A percentile compares a stretch with the other conserved stretches of the same genome.
Conservation (phyloP, 2,888 invertebrate genomes). For the Eupeodes latifasciatus region DNA sequence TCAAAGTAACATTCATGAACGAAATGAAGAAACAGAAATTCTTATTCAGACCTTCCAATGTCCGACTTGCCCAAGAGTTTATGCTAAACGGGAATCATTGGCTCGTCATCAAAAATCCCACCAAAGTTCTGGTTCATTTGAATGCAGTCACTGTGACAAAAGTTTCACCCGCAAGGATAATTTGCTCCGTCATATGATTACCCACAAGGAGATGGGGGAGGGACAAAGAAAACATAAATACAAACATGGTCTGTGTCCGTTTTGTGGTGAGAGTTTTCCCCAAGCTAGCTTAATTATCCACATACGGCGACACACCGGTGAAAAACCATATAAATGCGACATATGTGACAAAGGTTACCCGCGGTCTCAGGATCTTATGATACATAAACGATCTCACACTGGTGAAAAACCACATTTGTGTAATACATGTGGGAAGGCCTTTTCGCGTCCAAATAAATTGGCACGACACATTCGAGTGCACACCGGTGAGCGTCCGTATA, state of each 20-base stretch:
- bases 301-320: slow-evolving; percentile 88
- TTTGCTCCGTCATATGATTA: slow-evolving; percentile 85
- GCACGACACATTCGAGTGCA: slow-evolving; percentile 87
- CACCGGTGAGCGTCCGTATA: slow-evolving; percentile 86
- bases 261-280: slow-evolving; percentile 87
- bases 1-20: slow-evolving; percentile 3
- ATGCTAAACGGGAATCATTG: slow-evolving; percentile 79
- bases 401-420: slow-evolving; percentile 86
- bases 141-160: slow-evolving; percentile 80
- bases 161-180: slow-evolving; percentile 86
- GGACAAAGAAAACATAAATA: slow-evolving; percentile 76
- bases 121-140: slow-evolving; percentile 74
- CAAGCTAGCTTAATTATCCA: slow-evolving; percentile 87
- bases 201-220: slow-evolving; percentile 82
- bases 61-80: slow-evolving; percentile 73
- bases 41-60: slow-evolving; percentile 44
- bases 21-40: slow-evolving; percentile 45
- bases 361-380: slow-evolving; percentile 86
- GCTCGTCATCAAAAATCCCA: slow-evolving; percentile 77
- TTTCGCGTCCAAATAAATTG: slow-evolving; percentile 86
- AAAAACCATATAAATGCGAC: slow-evolving; percentile 87
- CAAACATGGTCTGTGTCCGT: slow-evolving; percentile 85
- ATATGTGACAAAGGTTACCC: slow-evolving; percentile 87
- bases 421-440: slow-evolving; percentile 84
- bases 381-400: slow-evolving; percentile 86